Evolutionary conservation across 1,140 invertebrate species (phyloP).

Genomic region (Aphaenogaster ashmeadi): DNA sequence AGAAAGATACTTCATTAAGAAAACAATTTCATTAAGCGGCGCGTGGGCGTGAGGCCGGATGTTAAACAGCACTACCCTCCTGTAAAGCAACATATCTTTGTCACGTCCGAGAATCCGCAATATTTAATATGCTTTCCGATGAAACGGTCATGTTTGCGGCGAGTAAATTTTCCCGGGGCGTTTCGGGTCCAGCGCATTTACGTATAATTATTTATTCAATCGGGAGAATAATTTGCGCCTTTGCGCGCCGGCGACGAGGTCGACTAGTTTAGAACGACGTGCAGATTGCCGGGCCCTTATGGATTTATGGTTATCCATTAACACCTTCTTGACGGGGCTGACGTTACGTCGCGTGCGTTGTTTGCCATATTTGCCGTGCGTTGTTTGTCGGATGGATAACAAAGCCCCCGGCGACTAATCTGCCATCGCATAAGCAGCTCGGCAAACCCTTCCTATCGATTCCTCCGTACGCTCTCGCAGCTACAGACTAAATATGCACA

Average conservation of each 20-base stretch:
- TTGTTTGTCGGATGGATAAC: constrained; percentile 65
- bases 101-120: neutral
- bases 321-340: constrained; percentile 59
- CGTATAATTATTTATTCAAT: constrained; percentile 37
- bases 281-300: constrained; percentile 34
- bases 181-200: neutral
- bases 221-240: neutral
- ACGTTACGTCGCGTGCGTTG: constrained; percentile 56
- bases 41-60: neutral
- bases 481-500: constrained; percentile 59
- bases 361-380: constrained; percentile 60
- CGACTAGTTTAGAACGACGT: constrained; percentile 44
- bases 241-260: constrained; percentile 14
- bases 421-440: constrained; percentile 61
- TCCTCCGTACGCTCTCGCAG: constrained; percentile 52
- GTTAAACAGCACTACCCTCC: neutral
- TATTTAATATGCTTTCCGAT: neutral
- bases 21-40: neutral
- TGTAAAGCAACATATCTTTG: neutral
- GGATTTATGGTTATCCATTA: constrained; percentile 65
- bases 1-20: neutral
- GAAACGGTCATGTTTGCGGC: neutral
- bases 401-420: constrained; percentile 60
- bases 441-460: constrained; percentile 63
- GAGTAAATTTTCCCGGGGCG: neutral